Conservation (phyloP, 2,113 vertebrate genomes). For the Marcusenius ussheri region DNA sequence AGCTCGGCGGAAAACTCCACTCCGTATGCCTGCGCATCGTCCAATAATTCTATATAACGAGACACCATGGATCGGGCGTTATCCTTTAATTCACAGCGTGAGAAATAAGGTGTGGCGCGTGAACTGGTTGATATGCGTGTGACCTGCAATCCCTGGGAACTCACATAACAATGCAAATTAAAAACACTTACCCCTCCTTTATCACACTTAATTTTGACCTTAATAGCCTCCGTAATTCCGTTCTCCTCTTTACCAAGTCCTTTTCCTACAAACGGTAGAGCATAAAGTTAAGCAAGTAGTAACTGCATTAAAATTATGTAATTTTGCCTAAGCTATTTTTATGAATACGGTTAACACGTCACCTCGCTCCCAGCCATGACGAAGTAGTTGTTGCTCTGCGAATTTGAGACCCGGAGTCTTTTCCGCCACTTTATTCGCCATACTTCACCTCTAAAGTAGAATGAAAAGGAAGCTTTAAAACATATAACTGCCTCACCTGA, state of each 20-base stretch:
- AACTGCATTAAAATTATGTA: background rate
- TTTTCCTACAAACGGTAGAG: slow-evolving; percentile 61
- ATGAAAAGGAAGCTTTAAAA: background rate
- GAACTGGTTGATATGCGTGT: too few relatives aligned
- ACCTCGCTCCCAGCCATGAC: slow-evolving; percentile 83
- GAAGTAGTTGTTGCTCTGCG: slow-evolving; percentile 72
- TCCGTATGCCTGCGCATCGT: too few relatives aligned
- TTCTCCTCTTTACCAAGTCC: slow-evolving; percentile 74
- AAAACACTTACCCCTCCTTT: slow-evolving; percentile 72
- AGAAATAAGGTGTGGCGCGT: too few relatives aligned
- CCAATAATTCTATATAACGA: too few relatives aligned
- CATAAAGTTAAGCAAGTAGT: background rate
- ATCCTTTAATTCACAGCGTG: too few relatives aligned
- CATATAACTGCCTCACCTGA: background rate
- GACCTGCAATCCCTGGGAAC: background rate
- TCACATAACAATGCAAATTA: background rate
- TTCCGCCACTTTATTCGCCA: slow-evolving; percentile 41
- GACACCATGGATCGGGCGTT: too few relatives aligned
- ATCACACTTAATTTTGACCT: slow-evolving; percentile 80
- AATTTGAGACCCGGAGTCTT: slow-evolving; percentile 66
- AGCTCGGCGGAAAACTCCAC: too few relatives aligned
- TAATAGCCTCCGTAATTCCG: slow-evolving; percentile 77
- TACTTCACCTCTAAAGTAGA: slow-evolving; percentile 23
- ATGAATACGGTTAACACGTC: background rate
- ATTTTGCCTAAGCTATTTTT: background rate